A percentile compares a stretch with the other conserved stretches of the same genome.
Evolutionary conservation across 2,888 invertebrate genomes (phyloP).

Genomic region (Clostera curtula): DNA sequence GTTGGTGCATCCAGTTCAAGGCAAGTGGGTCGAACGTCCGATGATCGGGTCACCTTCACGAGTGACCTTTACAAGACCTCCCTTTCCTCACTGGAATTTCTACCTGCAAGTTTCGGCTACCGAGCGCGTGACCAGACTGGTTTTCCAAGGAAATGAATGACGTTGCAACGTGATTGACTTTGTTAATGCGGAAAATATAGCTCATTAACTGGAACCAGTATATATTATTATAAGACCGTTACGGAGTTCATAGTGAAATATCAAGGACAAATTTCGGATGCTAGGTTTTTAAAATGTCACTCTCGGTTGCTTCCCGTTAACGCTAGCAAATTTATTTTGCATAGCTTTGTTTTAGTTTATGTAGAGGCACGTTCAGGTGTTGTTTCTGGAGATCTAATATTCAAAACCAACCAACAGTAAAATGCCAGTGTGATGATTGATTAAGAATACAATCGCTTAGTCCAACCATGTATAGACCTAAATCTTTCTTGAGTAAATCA

Average conservation of each 20-base stretch:
- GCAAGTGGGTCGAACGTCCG: conserved; percentile 40
- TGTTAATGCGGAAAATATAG: conserved; percentile 11
- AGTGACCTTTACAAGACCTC: conserved; percentile 52
- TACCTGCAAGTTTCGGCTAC: conserved; percentile 33
- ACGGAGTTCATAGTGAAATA: not conserved
- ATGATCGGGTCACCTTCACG: conserved; percentile 55
- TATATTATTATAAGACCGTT: not conserved
- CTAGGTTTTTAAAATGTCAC: too few relatives aligned
- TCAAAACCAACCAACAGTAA: too few relatives aligned
- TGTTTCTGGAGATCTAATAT: too few relatives aligned
- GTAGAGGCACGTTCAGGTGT: too few relatives aligned
- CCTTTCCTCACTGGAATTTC: conserved; percentile 54
- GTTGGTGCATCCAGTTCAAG: conserved; percentile 55
- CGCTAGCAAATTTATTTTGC: too few relatives aligned
- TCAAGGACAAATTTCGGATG: not conserved
- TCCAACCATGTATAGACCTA: too few relatives aligned
- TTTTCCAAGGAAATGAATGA: conserved; percentile 28
- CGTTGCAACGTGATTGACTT: conserved; percentile 5
- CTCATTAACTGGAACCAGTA: not conserved
- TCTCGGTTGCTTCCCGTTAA: too few relatives aligned
- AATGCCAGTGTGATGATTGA: too few relatives aligned
- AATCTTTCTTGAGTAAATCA: too few relatives aligned
- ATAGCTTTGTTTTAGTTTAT: too few relatives aligned
- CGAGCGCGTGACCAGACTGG: conserved; percentile 26
- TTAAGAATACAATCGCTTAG: too few relatives aligned